phyloP scores from a whole-genome alignment of 2,797 vertebrate genomes.

The Zenarchopterus dispar region DNA sequence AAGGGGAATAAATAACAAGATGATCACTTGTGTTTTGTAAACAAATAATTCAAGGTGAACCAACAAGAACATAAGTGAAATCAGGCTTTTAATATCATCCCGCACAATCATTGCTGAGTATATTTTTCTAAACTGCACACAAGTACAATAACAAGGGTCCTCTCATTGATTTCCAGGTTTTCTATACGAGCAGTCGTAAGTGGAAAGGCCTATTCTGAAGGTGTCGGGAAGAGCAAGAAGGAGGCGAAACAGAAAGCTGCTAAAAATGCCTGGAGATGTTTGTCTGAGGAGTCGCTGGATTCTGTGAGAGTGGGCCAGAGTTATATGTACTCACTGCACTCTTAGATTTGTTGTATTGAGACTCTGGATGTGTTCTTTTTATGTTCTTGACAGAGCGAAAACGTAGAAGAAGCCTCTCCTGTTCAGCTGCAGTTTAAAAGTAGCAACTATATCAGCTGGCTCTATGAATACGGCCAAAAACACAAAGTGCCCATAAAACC shows the following conservation, averaged over 20 bases:
- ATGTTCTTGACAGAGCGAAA: slow-evolving; percentile 38
- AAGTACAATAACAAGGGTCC: too few species aligned
- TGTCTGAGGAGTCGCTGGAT: slow-evolving; percentile 25
- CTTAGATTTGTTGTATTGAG: not conserved
- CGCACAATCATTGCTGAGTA: too few species aligned
- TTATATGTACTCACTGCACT: not conserved
- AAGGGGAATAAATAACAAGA: too few species aligned
- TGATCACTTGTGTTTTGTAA: too few species aligned
- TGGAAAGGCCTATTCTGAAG: slow-evolving; percentile 60
- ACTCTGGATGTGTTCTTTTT: slow-evolving; percentile 7
- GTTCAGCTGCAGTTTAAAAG: not conserved
- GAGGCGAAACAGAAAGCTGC: slow-evolving; percentile 81
- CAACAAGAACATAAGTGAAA: too few species aligned
- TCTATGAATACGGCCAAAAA: slow-evolving; percentile 75
- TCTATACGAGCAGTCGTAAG: slow-evolving; percentile 58
- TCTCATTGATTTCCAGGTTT: slow-evolving; percentile 65
- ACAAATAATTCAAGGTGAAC: too few species aligned
- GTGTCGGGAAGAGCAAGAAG: slow-evolving; percentile 76
- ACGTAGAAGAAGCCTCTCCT: not conserved
- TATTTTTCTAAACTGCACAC: too few species aligned
- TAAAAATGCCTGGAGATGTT: slow-evolving; percentile 52
- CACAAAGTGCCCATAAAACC: not conserved
- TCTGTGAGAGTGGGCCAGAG: slow-evolving; percentile 40
- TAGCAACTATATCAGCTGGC: slow-evolving; percentile 70
- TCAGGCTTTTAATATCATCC: too few species aligned